Evolutionary conservation across 1,140 invertebrate species (phyloP).

Genomic region (Coboldia fuscipes): DNA sequence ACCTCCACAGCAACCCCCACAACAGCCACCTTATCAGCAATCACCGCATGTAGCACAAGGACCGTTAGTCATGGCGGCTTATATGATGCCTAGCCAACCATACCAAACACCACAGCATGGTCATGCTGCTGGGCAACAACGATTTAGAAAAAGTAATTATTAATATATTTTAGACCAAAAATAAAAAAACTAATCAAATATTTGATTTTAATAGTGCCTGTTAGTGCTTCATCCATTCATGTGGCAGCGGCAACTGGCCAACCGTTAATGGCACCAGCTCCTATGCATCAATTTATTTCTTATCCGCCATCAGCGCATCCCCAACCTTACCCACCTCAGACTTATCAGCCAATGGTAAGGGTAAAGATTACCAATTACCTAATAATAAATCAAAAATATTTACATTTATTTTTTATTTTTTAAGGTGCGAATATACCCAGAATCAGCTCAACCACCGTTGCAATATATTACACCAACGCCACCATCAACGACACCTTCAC

Average conservation of each 20-base stretch:
- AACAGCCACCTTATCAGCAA: neutral
- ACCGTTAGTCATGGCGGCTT: slow-evolving; percentile 12
- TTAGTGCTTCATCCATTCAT: slow-evolving; percentile 44
- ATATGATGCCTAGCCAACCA: slow-evolving; percentile 26
- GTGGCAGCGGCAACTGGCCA: slow-evolving; percentile 60
- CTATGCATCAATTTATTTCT: slow-evolving; percentile 32
- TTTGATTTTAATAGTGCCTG: slow-evolving; percentile 24
- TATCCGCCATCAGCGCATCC: slow-evolving; percentile 37
- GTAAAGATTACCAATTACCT: slow-evolving; percentile 13
- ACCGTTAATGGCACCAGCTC: slow-evolving; percentile 54
- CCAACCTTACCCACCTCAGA: slow-evolving; percentile 27
- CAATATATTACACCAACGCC: slow-evolving; percentile 38
- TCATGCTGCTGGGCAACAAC: slow-evolving; percentile 17
- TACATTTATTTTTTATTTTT: neutral
- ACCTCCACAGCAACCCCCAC: slow-evolving; percentile 11
- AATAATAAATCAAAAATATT: neutral
- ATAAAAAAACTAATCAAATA: neutral
- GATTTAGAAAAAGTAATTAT: slow-evolving; percentile 24
- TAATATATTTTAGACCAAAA: neutral
- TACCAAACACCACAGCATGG: slow-evolving; percentile 26
- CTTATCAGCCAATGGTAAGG: slow-evolving; percentile 26
- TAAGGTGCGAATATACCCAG: slow-evolving; percentile 34
- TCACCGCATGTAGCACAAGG: slow-evolving; percentile 10
- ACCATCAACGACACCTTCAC: slow-evolving; percentile 36
- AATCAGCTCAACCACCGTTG: slow-evolving; percentile 27